Evolutionary conservation across 2,888 invertebrate species (phyloP), one percentile per base, ranked within the genome.

Genomic region (Corythucha ciliata): DNA sequence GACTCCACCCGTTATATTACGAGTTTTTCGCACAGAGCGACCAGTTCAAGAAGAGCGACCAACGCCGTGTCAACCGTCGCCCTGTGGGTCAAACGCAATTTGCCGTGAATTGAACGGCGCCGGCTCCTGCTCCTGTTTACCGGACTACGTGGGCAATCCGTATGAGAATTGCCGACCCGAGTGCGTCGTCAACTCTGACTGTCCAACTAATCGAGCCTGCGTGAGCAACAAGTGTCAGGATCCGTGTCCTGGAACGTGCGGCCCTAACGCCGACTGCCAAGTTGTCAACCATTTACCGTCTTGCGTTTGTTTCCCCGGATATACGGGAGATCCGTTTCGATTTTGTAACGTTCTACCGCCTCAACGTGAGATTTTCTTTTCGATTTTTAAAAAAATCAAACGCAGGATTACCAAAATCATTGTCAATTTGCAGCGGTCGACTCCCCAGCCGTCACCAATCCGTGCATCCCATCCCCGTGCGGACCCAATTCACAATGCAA

Each of bases 141-240:
- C 78, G 5, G 80, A 80, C 57, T 81, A 81, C 67, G 75, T 79
- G 60, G 86, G 87, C 59, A 81, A 85, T 65, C 85, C 86, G 33
- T 83, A 66, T 54, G 65, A 81, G 41, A 79, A 79, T 57, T 82
- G 81, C 63, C 74, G 78, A 10, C 78, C 79, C 2, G 79, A 79
- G 60, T 79, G 79, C 59, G 67, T 75, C 59, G 69, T 77, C 37
- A 78, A 80, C 66, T 73, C 77, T 26, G 80, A 80, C 64, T 81
- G 80, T 63, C 70, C 76, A n/a, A 72, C 78, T 51, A 72, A 72
- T 58, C 71, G 68, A 65, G 76, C 80, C 39, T 82, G 81, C 65
- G 73, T 75, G 57, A 73, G 73, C 63, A 78, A 77, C 65, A 80
- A 78, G 69, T 82, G 81, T 65, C 67, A 71, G 58, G 78, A 82